Evolutionary conservation across 1,140 invertebrate genomes (phyloP), one percentile per base, ranked within the genome.

Genomic region (Drosophila pectinifera): DNA sequence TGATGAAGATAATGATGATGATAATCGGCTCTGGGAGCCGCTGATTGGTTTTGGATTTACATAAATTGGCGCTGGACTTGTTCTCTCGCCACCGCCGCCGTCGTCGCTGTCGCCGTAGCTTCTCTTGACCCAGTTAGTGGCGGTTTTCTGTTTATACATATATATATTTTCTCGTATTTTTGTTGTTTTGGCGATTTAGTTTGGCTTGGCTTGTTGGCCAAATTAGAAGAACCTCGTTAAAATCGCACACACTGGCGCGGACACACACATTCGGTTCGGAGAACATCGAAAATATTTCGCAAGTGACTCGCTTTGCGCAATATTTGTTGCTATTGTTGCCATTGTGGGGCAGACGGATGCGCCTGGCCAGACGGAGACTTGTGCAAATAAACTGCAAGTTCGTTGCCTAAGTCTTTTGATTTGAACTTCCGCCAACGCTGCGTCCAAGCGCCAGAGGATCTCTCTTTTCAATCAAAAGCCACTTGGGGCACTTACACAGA

Each of bases 41-140:
- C 83, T 86, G 82, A 86, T 86, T 86, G 82, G 82, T 88, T 82
- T 86, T 86, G 74, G 82, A 86, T 86, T 86, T 86, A 86, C 82
- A 86, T 86, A 86, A 86, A 86, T 86, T 86, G 83, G 82, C 82
- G 82, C 34, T 73, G 67, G 43, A 26, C 41, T 45, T 46, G 49
- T 24, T 48, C 58, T 64, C 73, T 22, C 59, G 53, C 69, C 63
- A 45, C 51, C 49, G 8, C 16, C 24, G 24, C 5, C 13, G 5
- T 1, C 24, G n/a, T 28, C 0, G 48, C 4, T 11, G 26, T 63
- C 13, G 54, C 24, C 51, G 24, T 14, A 22, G n/a, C 76, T 63
- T 67, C 68, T 80, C 69, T 67, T 88, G 83, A 86, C 83, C 83
- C 67, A 88, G 79, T 88, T 86, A 58, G 26, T 48, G 18, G 59